Evolutionary conservation across 2,888 invertebrate genomes (phyloP), one percentile per base, ranked within the genome.

Genomic region (Diadromus collaris): DNA sequence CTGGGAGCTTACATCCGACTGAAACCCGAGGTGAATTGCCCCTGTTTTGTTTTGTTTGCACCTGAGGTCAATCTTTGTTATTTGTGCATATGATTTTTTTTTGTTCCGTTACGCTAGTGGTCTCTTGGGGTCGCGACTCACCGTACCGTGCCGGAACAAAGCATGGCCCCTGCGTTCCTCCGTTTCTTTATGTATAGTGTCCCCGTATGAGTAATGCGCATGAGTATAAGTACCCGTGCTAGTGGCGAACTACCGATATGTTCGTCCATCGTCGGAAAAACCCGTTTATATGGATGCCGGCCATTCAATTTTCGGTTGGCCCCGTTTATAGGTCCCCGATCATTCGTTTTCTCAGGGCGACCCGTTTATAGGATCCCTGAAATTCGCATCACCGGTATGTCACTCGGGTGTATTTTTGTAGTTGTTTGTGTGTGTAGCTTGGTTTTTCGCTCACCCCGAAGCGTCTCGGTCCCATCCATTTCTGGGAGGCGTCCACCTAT

Each of bases 361-460:
- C 38, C 60, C 60, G 60, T 60, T 60, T 60, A 61, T 61, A 61
- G 61, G 61, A 38, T 61, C 19, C 34, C 65, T 34, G 65, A 32
- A 13, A 65, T 65, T 65, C 32, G 32, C 65, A 48, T 34, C 34
- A 48, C 65, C 48, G 65, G 44, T n/a, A n/a, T n/a, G n/a, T n/a
- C 16, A n/a, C 34, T 65, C 16, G 65, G 19, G 32, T 51, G 3
- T 21, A 19, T 65, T 48, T 65, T 46, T 51, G 51, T n/a, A 51
- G 10, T 10, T 48, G 29, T 19, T 19, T 65, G 34, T 65, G 65
- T 51, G 65, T 38, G 41, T 61, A 34, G 48, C 48, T n/a, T 48
- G 48, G 48, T 48, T 41, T 41, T 61, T n/a, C 38, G 41, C 38
- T 16, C 41, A 38, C 38, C 61, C 61, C 61, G 61, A 61, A n/a